These are phyloP conservation scores for Andrena hattorfiana DNA, from an alignment of 2,888 invertebrate species.

Conservation along the genomic window DNA sequence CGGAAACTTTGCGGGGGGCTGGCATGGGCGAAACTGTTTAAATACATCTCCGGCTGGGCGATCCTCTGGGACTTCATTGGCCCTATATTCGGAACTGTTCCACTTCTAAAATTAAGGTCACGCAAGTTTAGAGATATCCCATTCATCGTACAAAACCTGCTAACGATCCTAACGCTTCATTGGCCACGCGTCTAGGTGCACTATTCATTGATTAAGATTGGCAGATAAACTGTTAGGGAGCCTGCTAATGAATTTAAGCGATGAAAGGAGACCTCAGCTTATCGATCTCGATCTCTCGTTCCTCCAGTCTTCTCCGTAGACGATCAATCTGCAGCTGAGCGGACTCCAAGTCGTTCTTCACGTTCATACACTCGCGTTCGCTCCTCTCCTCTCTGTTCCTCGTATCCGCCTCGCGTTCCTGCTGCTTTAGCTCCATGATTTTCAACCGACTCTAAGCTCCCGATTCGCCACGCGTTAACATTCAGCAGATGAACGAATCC, in stretches of 20 bases:
- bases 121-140: background rate
- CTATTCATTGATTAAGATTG: too few species aligned
- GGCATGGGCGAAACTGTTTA: slow-evolving; percentile 7
- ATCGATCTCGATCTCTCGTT: slow-evolving; percentile 80
- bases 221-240: too few species aligned
- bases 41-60: slow-evolving; percentile 22
- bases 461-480: background rate
- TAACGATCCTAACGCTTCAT: background rate
- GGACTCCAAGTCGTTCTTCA: slow-evolving; percentile 75
- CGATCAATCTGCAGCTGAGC: slow-evolving; percentile 75
- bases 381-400: slow-evolving; percentile 70
- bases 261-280: slow-evolving; percentile 68
- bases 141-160: background rate
- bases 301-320: slow-evolving; percentile 75
- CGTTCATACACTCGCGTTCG: slow-evolving; percentile 70
- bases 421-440: slow-evolving; percentile 69
- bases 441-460: slow-evolving; percentile 73
- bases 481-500: background rate
- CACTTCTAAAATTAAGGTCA: slow-evolving; percentile 39
- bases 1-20: slow-evolving; percentile 56
- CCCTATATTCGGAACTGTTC: slow-evolving; percentile 19
- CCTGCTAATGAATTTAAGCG: background rate
- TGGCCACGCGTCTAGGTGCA: too few species aligned
- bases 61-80: slow-evolving; percentile 26
- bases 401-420: slow-evolving; percentile 71